phyloP scores from a whole-genome alignment of 2,888 invertebrate species.

The Alcis repandata region DNA sequence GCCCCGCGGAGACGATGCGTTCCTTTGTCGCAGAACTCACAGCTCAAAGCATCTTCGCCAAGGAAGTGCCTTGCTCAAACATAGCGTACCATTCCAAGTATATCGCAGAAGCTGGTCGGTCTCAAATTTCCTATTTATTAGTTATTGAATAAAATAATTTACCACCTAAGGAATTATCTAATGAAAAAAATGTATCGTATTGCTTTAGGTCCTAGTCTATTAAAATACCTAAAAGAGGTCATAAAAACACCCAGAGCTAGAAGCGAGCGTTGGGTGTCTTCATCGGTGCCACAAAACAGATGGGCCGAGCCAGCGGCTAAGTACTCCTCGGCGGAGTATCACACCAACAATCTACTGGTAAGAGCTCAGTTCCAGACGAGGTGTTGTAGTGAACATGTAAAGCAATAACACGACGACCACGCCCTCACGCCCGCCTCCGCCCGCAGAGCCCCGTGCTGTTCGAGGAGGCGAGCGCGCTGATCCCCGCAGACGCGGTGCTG shows the following conservation, averaged over 20 bases:
- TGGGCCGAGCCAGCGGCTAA: slow-evolving; percentile 84
- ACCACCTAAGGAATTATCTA: too few species aligned
- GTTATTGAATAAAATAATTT: too few species aligned
- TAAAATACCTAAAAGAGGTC: slow-evolving; percentile 85
- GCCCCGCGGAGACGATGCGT: slow-evolving; percentile 87
- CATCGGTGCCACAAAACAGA: slow-evolving; percentile 89
- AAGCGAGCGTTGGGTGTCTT: slow-evolving; percentile 91
- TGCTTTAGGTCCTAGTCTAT: slow-evolving; percentile 83
- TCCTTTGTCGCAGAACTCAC: slow-evolving; percentile 80
- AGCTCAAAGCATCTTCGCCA: slow-evolving; percentile 55
- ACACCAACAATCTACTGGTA: slow-evolving; percentile 91
- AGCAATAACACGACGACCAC: not conserved
- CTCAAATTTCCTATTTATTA: too few species aligned
- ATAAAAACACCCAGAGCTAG: slow-evolving; percentile 88
- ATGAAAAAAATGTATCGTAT: too few species aligned
- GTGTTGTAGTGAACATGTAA: slow-evolving; percentile 61
- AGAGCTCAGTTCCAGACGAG: slow-evolving; percentile 87
- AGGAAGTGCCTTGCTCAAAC: slow-evolving; percentile 87
- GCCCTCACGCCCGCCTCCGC: not conserved
- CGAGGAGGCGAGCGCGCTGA: slow-evolving; percentile 91
- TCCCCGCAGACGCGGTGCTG: slow-evolving; percentile 91
- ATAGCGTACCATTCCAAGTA: slow-evolving; percentile 95
- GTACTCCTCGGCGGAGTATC: slow-evolving; percentile 92
- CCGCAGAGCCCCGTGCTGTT: slow-evolving; percentile 87
- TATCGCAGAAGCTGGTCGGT: slow-evolving; percentile 80